A percentile compares a stretch with the other conserved stretches of the same genome.
Evolutionary conservation across 2,113 vertebrate genomes (phyloP).

Genomic region (Panthera uncia): DNA sequence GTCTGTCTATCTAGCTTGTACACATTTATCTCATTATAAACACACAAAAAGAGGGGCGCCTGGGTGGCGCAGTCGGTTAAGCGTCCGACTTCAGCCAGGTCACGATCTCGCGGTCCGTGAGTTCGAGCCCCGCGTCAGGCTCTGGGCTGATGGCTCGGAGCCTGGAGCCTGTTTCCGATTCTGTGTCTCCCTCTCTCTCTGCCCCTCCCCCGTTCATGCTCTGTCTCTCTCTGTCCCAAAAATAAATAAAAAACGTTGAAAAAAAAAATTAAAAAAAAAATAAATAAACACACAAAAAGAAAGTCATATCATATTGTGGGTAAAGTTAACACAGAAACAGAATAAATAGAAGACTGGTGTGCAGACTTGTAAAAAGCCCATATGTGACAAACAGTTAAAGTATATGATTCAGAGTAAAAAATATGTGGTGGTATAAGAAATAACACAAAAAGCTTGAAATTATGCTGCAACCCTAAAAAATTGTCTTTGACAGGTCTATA

Average conservation of each 20-base stretch:
- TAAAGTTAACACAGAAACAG: constrained; percentile 11
- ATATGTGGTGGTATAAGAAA: constrained; percentile 12
- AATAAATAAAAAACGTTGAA: too few species aligned
- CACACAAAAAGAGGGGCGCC: neutral
- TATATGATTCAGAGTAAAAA: constrained; percentile 22
- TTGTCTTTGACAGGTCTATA: constrained; percentile 6
- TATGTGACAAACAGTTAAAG: constrained; percentile 39
- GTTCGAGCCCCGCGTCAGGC: too few species aligned
- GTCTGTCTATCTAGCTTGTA: neutral
- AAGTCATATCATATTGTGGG: neutral
- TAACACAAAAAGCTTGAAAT: constrained; percentile 35
- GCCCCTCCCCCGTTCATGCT: too few species aligned
- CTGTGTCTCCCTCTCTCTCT: too few species aligned
- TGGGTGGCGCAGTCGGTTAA: too few species aligned
- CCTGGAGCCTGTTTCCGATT: too few species aligned
- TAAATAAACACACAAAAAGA: neutral
- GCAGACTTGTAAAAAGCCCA: constrained; percentile 2
- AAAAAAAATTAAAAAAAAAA: too few species aligned
- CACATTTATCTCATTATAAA: neutral
- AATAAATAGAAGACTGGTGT: neutral
- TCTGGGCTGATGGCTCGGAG: too few species aligned
- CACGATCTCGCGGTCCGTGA: too few species aligned
- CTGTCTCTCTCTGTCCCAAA: too few species aligned
- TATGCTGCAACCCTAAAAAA: constrained; percentile 43
- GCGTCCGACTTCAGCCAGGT: too few species aligned